phyloP scores from a whole-genome alignment of 2,888 invertebrate species.

The Perithous albicinctus region DNA sequence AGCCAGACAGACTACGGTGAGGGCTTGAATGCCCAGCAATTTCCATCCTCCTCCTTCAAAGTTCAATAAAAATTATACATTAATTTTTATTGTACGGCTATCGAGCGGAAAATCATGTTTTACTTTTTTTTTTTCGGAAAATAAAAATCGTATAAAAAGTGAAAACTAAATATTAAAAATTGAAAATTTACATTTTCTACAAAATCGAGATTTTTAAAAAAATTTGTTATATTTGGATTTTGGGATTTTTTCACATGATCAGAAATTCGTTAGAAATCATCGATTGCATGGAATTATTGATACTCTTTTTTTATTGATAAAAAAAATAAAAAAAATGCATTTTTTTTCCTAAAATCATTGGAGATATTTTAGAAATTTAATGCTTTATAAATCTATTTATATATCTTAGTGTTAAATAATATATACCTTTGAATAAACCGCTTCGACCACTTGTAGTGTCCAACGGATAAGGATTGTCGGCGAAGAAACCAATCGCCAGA shows the following conservation, averaged over 20 bases:
- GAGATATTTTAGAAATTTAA: not conserved
- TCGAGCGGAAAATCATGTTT: too few species aligned
- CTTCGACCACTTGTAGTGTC: slow-evolving; percentile 91
- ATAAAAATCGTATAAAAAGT: too few species aligned
- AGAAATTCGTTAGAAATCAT: too few species aligned
- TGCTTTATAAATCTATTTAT: not conserved
- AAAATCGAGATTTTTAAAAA: too few species aligned
- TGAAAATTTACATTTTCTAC: too few species aligned
- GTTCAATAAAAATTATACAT: slow-evolving; percentile 76
- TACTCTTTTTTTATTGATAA: too few species aligned
- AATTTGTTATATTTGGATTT: too few species aligned
- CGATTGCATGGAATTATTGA: too few species aligned
- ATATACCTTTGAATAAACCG: slow-evolving; percentile 90
- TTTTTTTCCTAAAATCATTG: not conserved
- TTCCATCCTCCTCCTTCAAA: slow-evolving; percentile 93
- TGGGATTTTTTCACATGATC: too few species aligned
- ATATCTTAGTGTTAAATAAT: not conserved
- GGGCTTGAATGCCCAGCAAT: slow-evolving; percentile 92
- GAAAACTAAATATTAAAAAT: too few species aligned
- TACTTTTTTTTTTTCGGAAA: too few species aligned
- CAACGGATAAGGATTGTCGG: slow-evolving; percentile 93
- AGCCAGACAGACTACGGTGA: slow-evolving; percentile 90
- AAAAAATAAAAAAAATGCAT: not conserved
- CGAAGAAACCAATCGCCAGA: slow-evolving; percentile 95
- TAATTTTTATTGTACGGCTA: too few species aligned